These are phyloP conservation scores for Aurelia aurita DNA, from an alignment of 30 jellyfish, hydroid and myxozoan species.

Conservation along the genomic window DNA sequence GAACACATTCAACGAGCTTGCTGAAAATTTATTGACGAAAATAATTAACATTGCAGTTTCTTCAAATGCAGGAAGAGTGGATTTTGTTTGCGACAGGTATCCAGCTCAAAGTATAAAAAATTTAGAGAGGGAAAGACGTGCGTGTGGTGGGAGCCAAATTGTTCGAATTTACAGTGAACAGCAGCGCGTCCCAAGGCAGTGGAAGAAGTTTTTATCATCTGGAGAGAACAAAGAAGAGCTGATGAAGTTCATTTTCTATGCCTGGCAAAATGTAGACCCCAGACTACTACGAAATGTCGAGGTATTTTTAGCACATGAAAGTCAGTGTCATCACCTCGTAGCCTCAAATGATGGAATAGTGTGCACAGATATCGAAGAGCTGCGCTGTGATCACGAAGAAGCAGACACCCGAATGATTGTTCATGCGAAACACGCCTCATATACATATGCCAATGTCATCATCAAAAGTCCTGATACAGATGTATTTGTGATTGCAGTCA, in stretches of 20 bases:
- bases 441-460: slow-evolving; percentile 42
- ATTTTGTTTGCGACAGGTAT: slow-evolving; percentile 66
- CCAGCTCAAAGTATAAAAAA: slow-evolving; percentile 68
- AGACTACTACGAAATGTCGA: slow-evolving; percentile 27
- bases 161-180: slow-evolving; percentile 48
- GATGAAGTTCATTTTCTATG: slow-evolving; percentile 27
- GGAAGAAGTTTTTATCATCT: slow-evolving; percentile 68
- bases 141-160: slow-evolving; percentile 47
- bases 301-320: slow-evolving; percentile 55
- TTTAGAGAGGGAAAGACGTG: slow-evolving; percentile 73
- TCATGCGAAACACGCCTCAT: slow-evolving; percentile 78
- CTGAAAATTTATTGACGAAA: slow-evolving; percentile 12
- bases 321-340: slow-evolving; percentile 34
- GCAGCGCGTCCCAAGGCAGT: slow-evolving; percentile 56
- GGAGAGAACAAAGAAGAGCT: slow-evolving; percentile 75
- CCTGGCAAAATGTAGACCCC: slow-evolving; percentile 49
- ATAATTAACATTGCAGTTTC: slow-evolving; percentile 17
- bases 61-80: slow-evolving; percentile 55
- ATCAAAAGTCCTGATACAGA: slow-evolving; percentile 79
- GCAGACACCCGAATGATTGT: slow-evolving; percentile 73
- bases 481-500: slow-evolving; percentile 65
- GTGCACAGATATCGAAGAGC: slow-evolving; percentile 43
- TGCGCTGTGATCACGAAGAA: slow-evolving; percentile 79
- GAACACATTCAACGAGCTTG: slow-evolving; percentile 46
- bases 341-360: slow-evolving; percentile 31